Base-by-base conservation (phyloP, 2,888 invertebrate species). In the Cosmopolites sordidus region DNA sequence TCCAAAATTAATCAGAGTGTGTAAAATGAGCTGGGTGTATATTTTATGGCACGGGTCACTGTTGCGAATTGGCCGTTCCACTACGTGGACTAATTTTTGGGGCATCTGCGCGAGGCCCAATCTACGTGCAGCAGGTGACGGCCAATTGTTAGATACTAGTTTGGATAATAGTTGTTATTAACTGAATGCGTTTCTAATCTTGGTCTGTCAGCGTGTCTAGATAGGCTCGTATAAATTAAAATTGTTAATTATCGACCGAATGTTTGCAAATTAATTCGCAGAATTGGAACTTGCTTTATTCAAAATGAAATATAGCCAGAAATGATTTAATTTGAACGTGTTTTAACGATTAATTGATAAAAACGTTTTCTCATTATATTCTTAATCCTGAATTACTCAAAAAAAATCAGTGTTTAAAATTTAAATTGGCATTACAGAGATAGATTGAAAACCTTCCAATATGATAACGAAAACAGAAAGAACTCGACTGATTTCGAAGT, bases 81-180 rank as follows among this genome's bases (percentile, higher is more conserved):
- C 30, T 29, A 43, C 5, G 29, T 43, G 15, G 30, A 11, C 29
- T 30, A 43, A 43, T 30, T 43, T 43, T 43, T 43, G 15, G 16
- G 43, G 43, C 43, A 43, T 43, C 43, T 43, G 43, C 43, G 16
- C 30, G 30, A 8, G 15, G 43, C 5, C 14, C 16, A 43, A 30
- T 15, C 30, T 22, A 30, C 30, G 16, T 43, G 43, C 14, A 29
- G 43, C 43, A 43, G 43, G 43, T 43, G 43, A 15, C 43, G 29
- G 11, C 30, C 43, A 43, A 43, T 43, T 29, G 43, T 29, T 30
- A 43, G 43, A 43, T 43, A 43, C 15, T 29, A 43, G 30, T 43
- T 43, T 43, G 43, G 30, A 43, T 43, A 30, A 43, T 30, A 43
- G 43, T 43, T 22, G 22, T 42, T 43, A 43, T 30, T 43, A 16